Percentiles rank a stretch among this genome's conserved stretches.
Conservation (phyloP, 2,888 invertebrate species). For the Hemithea aestivaria region DNA sequence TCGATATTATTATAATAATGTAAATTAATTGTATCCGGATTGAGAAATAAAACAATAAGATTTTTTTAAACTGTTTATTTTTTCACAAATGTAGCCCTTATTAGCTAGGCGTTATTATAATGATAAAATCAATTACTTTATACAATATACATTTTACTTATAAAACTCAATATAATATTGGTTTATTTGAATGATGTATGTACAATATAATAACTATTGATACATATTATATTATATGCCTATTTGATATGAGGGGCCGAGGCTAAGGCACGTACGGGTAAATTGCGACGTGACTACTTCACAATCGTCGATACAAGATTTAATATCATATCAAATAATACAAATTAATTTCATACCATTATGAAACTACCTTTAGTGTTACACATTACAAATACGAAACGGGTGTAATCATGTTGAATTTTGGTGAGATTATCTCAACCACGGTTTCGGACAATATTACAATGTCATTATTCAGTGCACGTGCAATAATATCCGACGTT, state of each 20-base stretch:
- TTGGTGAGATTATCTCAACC: too few species aligned
- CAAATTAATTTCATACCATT: slow-evolving; percentile 44
- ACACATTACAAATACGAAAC: too few species aligned
- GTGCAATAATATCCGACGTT: too few species aligned
- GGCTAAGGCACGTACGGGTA: slow-evolving; percentile 71
- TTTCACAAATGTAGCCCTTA: slow-evolving; percentile 77
- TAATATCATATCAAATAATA: slow-evolving; percentile 43
- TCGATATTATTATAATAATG: neutral
- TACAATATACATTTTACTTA: slow-evolving; percentile 80
- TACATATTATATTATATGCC: slow-evolving; percentile 70
- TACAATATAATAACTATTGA: slow-evolving; percentile 73
- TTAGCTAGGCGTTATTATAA: slow-evolving; percentile 75
- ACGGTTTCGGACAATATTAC: too few species aligned
- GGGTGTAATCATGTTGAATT: too few species aligned
- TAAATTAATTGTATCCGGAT: slow-evolving; percentile 14
- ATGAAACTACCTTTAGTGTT: too few species aligned
- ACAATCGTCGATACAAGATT: slow-evolving; percentile 34
- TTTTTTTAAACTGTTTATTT: slow-evolving; percentile 75
- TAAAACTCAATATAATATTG: slow-evolving; percentile 77
- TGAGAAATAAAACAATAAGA: slow-evolving; percentile 58
- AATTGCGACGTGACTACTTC: slow-evolving; percentile 31
- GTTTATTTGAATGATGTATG: slow-evolving; percentile 75
- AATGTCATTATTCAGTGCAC: too few species aligned
- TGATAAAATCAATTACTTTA: slow-evolving; percentile 77
- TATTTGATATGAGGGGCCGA: slow-evolving; percentile 75